Percentiles rank a stretch among this genome's conserved stretches.
Conservation (phyloP, 37 sponge, comb jelly and placozoan genomes). For the Dysidea cf. avara region DNA sequence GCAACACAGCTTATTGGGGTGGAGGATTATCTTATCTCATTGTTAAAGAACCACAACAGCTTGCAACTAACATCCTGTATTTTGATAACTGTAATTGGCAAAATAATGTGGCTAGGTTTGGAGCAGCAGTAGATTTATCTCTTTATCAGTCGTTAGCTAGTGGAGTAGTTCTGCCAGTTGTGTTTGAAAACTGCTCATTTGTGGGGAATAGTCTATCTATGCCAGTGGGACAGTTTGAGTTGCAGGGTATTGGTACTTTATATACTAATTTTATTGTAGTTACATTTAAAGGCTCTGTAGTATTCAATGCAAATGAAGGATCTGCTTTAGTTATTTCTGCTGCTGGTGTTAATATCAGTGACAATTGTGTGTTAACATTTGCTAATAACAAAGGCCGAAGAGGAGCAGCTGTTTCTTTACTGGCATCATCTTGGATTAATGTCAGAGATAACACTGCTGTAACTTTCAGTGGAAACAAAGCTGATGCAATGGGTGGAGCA, state of each 20-base stretch:
- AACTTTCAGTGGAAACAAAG: background rate
- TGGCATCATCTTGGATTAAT: conserved; percentile 7
- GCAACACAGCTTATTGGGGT: no score
- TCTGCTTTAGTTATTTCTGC: background rate
- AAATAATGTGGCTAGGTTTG: conserved; percentile 7
- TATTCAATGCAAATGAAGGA: background rate
- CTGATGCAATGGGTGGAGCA: conserved; percentile 11
- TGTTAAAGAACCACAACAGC: no score
- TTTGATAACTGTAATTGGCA: background rate
- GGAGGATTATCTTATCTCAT: no score
- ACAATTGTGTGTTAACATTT: no score
- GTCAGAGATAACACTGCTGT: background rate
- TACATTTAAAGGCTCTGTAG: background rate
- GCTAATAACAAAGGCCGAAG: background rate
- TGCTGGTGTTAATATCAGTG: no score
- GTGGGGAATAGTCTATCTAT: background rate
- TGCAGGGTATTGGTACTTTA: conserved; percentile 11
- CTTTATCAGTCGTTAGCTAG: background rate
- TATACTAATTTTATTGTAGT: background rate
- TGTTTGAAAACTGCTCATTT: conserved; percentile 1
- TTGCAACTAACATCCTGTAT: no score
- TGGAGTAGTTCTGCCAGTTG: background rate
- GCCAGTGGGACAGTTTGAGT: background rate
- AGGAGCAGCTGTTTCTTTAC: conserved; percentile 16
- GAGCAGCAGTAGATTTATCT: conserved; percentile 19